Base-by-base conservation (phyloP, 2,797 vertebrate genomes). In the Enteromius viviparus region DNA sequence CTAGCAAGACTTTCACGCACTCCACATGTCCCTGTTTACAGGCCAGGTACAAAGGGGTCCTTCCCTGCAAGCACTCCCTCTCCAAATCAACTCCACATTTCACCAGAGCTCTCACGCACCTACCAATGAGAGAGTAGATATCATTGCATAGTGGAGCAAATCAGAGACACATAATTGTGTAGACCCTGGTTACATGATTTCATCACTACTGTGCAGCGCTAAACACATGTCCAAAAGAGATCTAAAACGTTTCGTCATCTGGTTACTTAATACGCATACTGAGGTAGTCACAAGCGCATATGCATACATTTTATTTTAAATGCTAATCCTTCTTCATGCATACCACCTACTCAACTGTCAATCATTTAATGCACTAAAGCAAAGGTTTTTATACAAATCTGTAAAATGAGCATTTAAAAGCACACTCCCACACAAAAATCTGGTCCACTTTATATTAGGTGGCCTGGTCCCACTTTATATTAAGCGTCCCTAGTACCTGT, bases 51-150 rank as follows among this genome's bases (percentile, higher is more conserved):
- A 99, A 95, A 86, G 96, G 91, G 69, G 96, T 97, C 90, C 95
- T 95, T 84, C 95, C 97, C 89, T 92, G 94, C 82, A 90, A 91
- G 87, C 95, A 94, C 90, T 90, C 90, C 37, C 89, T 89, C 87
- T 97, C 95, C 92, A 97, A 92, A 85, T 96, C 91, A 90, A 96
- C 95, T 89, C 94, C 93, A 80, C 94, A 94, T 89, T 93, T 87
- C 91, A 97, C 94, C 92, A 99, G 92, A 92, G 91, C 88, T 93
- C 96, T 94, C 93, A 96, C 94, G 92, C 96, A 97, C 92, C 98
- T 99, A 89, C 23, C 42, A 75, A 65, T n/a, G 2, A 37, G 62
- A 68, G 51, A 49, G 26, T 3, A 66, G 45, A 4, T 64, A 47
- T 47, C 3, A 47, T 64, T 77, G 6, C 26, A 47, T 14, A 8